Conservation (phyloP, 2,888 invertebrate species). For the Nycteola revayana region DNA sequence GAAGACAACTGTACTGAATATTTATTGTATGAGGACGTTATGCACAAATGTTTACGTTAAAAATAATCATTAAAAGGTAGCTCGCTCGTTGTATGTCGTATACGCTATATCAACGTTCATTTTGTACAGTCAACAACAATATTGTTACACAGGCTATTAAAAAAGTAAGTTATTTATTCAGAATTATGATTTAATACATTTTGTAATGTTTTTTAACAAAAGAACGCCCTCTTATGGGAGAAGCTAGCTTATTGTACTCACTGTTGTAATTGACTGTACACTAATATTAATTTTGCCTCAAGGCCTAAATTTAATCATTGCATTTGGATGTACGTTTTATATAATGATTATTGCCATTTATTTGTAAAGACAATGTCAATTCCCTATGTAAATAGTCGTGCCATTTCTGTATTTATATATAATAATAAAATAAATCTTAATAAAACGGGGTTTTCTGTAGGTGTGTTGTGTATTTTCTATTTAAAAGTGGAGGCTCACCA, state of each 20-base stretch:
- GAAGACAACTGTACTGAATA: conserved; percentile 31
- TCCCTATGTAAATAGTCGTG: conserved; percentile 77
- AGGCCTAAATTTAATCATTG: conserved; percentile 47
- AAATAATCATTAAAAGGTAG: conserved; percentile 31
- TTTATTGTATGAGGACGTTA: conserved; percentile 34
- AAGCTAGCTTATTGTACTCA: too few species aligned
- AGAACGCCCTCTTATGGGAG: too few species aligned
- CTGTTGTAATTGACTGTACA: conserved; percentile 39
- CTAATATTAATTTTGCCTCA: conserved; percentile 31
- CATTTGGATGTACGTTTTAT: conserved; percentile 33
- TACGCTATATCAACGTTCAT: conserved; percentile 28
- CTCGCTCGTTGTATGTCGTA: conserved; percentile 34
- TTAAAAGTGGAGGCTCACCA: conserved; percentile 50
- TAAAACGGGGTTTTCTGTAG: conserved; percentile 52
- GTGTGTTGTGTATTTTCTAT: conserved; percentile 54
- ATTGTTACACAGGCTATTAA: conserved; percentile 4
- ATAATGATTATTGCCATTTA: conserved; percentile 39
- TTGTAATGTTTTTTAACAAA: too few species aligned
- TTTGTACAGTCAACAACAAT: conserved; percentile 30
- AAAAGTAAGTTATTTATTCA: too few species aligned
- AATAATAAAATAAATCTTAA: conserved; percentile 36
- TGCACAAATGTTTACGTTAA: conserved; percentile 47
- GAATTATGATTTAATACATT: too few species aligned
- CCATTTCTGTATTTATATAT: conserved; percentile 67
- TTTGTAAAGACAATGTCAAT: conserved; percentile 72